Evolutionary conservation across 1,140 invertebrate species (phyloP).

Genomic region (Drosophila kepulauana): DNA sequence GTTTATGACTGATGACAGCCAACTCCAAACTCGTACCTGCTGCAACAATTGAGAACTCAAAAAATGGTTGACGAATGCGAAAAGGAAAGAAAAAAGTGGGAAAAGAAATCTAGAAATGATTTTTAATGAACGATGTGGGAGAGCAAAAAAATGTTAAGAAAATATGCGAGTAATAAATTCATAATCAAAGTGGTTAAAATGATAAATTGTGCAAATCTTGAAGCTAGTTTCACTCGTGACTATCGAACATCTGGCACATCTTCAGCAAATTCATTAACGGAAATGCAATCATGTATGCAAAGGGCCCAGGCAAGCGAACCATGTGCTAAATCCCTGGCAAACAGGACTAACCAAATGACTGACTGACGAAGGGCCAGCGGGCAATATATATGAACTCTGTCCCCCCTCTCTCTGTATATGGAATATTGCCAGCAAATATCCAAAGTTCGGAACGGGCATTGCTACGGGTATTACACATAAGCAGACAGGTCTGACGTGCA

Average conservation of each 20-base stretch:
- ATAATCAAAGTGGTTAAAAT: neutral
- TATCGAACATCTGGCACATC: constrained; percentile 49
- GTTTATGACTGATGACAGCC: constrained; percentile 51
- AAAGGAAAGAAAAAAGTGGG: neutral
- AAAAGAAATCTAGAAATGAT: constrained; percentile 1
- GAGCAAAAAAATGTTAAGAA: neutral
- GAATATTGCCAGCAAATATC: neutral
- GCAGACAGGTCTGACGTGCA: constrained; percentile 75
- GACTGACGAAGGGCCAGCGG: constrained; percentile 31
- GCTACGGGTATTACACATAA: constrained; percentile 60
- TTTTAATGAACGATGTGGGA: constrained; percentile 28
- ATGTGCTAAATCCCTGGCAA: constrained; percentile 33
- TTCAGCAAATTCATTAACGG: constrained; percentile 58
- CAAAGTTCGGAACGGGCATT: constrained; percentile 7
- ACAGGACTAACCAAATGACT: constrained; percentile 44
- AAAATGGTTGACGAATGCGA: constrained; percentile 20
- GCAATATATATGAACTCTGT: constrained; percentile 27
- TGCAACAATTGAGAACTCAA: constrained; percentile 20
- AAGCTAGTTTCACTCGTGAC: neutral
- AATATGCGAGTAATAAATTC: neutral
- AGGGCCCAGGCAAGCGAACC: constrained; percentile 40
- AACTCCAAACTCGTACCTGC: constrained; percentile 10
- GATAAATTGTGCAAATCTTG: neutral
- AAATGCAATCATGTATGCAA: constrained; percentile 67
- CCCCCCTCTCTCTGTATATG: too few relatives aligned